Evolutionary conservation across 1,140 invertebrate genomes (phyloP), one percentile per base, ranked within the genome.

Genomic region (Meloidogyne chitwoodi): DNA sequence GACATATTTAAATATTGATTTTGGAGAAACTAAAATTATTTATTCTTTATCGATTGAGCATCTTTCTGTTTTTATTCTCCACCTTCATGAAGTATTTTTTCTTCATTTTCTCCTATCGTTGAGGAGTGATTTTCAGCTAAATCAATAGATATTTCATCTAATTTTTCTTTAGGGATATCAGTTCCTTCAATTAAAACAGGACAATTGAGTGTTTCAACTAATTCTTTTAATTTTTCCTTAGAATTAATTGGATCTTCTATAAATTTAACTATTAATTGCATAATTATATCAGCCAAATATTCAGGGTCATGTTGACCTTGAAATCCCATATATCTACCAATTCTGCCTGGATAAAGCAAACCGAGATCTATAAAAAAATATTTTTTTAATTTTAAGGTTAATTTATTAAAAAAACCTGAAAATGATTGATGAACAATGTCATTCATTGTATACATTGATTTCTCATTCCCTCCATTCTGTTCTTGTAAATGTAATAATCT

Each of bases 381-480:
- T n/a, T 56, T 56, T 22, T n/a, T 19, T 16, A 19, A 44, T 44
- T 44, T 44, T 44, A 16, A 44, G 14, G 16, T 1, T 44, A 38
- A 38, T 8, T 10, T 38, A 38, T 16, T 16, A 44, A 44, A 56
- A 56, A 56, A 56, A 56, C 48, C 48, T 56, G 48, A 56, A 56
- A 88, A 81, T 65, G 87, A 88, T 64, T 89, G 89, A 74, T 89
- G 88, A 31, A 89, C 89, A 12, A 88, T 87, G 29, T 88, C 88
- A 83, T 79, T 84, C 22, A 84, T 71, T 27, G 83, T 84, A 38
- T 84, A 81, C 48, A 86, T 74, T 3, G 73, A 62, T 68, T 77
- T 79, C 16, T 83, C 82, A n/a, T 74, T 64, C 74, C 83, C 82
- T 81, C 80, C 63, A 84, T 77, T 14, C 82, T 85, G 48, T 8